These are phyloP conservation scores for Hassar affinis DNA, from an alignment of 2,113 vertebrate genomes.

Conservation along the genomic window DNA sequence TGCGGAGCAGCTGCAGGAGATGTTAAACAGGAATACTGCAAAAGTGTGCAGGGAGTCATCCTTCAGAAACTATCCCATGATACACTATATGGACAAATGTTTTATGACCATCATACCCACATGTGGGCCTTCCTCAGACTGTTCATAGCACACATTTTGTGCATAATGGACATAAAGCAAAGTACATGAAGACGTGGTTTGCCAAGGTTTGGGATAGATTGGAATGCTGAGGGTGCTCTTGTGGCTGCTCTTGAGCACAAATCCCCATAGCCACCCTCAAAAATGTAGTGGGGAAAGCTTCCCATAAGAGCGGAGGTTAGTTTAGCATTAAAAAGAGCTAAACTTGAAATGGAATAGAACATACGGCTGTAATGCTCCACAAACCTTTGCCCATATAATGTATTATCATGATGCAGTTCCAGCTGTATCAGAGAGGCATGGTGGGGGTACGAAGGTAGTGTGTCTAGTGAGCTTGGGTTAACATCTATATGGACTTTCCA, in stretches of 20 bases:
- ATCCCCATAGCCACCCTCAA: background rate
- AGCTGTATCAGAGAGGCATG: background rate
- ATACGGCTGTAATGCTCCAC: background rate
- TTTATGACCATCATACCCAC: background rate
- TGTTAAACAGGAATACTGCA: background rate
- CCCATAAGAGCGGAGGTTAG: background rate
- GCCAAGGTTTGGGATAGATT: too few species aligned
- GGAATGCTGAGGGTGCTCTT: too few species aligned
- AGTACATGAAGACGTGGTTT: too few species aligned
- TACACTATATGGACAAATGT: background rate
- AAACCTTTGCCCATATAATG: background rate
- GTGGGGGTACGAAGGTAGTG: background rate
- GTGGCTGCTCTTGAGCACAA: background rate
- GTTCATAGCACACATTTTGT: too few species aligned
- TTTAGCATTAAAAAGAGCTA: background rate
- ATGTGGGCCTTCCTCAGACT: background rate
- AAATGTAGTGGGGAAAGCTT: background rate
- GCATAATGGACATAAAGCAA: too few species aligned
- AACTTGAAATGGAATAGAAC: background rate
- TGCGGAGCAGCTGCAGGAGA: background rate
- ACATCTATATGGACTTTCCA: background rate
- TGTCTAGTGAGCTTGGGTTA: background rate
- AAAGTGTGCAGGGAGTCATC: background rate
- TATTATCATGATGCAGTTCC: background rate
- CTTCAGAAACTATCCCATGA: background rate